Evolutionary conservation across 1,140 invertebrate species (phyloP), one percentile per base, ranked within the genome.

Genomic region (Aphis gossypii): DNA sequence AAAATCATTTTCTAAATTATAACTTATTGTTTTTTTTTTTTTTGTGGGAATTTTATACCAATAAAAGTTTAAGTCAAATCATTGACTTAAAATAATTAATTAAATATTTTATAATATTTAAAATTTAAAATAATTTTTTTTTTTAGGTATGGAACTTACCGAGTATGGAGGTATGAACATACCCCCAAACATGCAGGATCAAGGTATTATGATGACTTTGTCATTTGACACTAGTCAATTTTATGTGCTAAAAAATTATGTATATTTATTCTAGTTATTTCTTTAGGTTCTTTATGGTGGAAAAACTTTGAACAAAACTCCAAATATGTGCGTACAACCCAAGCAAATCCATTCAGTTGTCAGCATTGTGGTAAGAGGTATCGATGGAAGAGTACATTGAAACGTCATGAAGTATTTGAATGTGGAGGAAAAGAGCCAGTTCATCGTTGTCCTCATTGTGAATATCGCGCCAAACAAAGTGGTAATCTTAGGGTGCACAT

Each of bases 371-470:
- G 97, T 83, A 98, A 97, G 95, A 96, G 97, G 46, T 98, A 98
- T 95, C 96, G 97, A 94, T 98, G 97, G 97, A 97, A 97, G 95
- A 97, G 97, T 30, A 97, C 97, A 92, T 96, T 98, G 96, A 96
- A 97, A 0, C 96, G 97, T 18, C 98, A 98, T 95, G 97, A 98
- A 95, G 97, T 97, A 95, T 97, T 98, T 94, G 97, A 98, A 95
- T 98, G 98, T 95, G 97, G 97, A n/a, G 97, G 97, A 92, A 98
- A 98, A 95, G 97, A 97, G 94, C 97, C 97, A 2, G 96, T 97
- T 86, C 98, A 98, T 95, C 97, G 97, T 48, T 98, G 98, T 94
- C 97, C 97, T 2, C 96, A 97, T 94, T 98, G 98, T 95, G 96
- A 97, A 4, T 98, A 98, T 95, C 96, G 96, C 94, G 97, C 97